These are phyloP conservation scores for Chrysogorgia sp. DNA, from an alignment of 92 coral and sea anemone genomes.

Conservation along the genomic window DNA sequence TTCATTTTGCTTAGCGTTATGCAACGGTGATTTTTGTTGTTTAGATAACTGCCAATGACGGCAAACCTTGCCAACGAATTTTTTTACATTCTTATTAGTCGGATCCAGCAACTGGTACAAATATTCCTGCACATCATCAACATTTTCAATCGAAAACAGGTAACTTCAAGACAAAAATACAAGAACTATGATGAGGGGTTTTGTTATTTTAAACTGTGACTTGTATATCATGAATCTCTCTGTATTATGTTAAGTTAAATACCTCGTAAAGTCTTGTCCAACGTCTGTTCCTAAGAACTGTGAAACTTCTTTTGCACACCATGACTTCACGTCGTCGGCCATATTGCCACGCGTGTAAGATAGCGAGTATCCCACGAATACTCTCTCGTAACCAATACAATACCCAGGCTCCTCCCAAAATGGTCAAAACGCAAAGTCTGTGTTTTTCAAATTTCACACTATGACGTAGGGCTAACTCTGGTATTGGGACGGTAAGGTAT, in stretches of 20 bases:
- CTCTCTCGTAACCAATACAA: too few relatives aligned
- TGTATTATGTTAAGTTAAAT: neutral
- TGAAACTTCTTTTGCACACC: conserved; percentile 83
- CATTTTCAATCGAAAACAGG: conserved; percentile 68
- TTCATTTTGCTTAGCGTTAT: neutral
- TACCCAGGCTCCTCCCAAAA: neutral
- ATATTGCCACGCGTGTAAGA: conserved; percentile 49
- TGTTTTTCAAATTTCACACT: too few relatives aligned
- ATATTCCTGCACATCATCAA: conserved; percentile 66
- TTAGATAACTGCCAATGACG: conserved; percentile 45
- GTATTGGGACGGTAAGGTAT: too few relatives aligned
- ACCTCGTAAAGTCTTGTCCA: conserved; percentile 71
- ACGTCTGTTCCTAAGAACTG: conserved; percentile 68
- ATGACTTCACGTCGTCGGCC: conserved; percentile 70
- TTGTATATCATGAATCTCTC: neutral
- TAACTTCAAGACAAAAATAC: conserved; percentile 19
- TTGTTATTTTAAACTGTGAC: neutral
- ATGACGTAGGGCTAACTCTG: too few relatives aligned
- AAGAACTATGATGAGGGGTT: neutral
- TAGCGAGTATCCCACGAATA: neutral
- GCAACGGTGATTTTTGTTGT: conserved; percentile 10
- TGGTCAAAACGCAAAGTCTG: too few relatives aligned
- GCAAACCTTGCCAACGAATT: conserved; percentile 61
- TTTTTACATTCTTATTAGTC: conserved; percentile 55
- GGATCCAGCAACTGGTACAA: conserved; percentile 73